phyloP scores from a whole-genome alignment of 1,140 invertebrate genomes.

The Heliconius congener region DNA sequence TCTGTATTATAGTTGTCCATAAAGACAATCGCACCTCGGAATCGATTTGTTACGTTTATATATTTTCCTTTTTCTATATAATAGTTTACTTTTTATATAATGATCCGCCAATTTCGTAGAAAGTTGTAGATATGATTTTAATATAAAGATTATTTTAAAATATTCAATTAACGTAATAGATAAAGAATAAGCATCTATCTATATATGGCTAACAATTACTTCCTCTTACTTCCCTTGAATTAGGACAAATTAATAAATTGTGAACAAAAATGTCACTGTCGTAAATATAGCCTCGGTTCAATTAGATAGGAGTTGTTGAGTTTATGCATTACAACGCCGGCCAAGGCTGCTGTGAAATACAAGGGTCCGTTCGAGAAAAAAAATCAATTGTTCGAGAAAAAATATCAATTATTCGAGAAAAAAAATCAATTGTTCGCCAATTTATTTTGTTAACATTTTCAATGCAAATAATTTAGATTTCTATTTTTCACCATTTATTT shows the following conservation, averaged over 20 bases:
- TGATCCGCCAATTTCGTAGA: not conserved
- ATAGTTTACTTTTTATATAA: not conserved
- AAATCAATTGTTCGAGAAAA: not conserved
- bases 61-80: not conserved
- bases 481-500: not conserved
- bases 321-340: not conserved
- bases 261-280: not conserved
- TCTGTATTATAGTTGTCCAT: not conserved
- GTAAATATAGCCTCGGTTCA: not conserved
- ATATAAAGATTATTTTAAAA: not conserved
- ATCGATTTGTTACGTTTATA: not conserved
- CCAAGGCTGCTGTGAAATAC: conserved; percentile 7
- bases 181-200: too few relatives aligned
- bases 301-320: conserved; percentile 5
- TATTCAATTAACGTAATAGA: too few relatives aligned
- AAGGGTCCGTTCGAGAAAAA: not conserved
- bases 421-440: not conserved
- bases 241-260: not conserved
- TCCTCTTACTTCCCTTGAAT: not conserved
- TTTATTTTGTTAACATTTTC: not conserved
- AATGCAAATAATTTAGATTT: not conserved
- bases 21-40: not conserved
- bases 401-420: not conserved
- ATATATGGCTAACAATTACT: too few relatives aligned
- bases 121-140: not conserved